Base-by-base conservation (phyloP, 2,888 invertebrate genomes). In the Actias luna region DNA sequence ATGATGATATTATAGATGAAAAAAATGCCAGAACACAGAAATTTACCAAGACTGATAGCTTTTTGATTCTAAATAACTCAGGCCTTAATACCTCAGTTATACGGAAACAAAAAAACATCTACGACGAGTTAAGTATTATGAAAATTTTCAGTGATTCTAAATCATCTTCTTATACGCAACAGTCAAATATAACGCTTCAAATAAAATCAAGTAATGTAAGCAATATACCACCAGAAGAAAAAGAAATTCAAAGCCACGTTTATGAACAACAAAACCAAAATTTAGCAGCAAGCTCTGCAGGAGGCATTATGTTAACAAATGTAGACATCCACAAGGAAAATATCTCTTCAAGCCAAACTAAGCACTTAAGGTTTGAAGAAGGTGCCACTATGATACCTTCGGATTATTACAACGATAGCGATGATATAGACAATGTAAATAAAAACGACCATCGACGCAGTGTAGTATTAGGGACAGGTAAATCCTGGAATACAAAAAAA, bases 361-460 rank as follows among this genome's bases (percentile, higher is more conserved):
- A 84, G 64, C 82, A 76, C 50, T 75, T 89, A 39, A 79, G 88
- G 65, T 91, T 91, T 71, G 79, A 85, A 25, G 84, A 86, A 63
- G 72, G 69, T n/a, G 65, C 78, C 8, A 75, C 71, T 3, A 76
- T 73, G 22, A 85, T 85, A 64, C 77, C 80, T 58, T 69, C 68
- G 1, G 71, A 65, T 12, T 63, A 71, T 16, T 69, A 68, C 18
- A 67, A 62, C 18, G 65, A 67, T 2, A 67, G 59, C 16, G 67
- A 69, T 29, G 69, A 62, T 1, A 12, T 33, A 2, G 71, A 67
- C 10, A 70, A 66, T 52, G 65, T 64, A 29, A 58, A 8, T 22
- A 35, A 57, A 31, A 61, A 33, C 8, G 62, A 55, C 14, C 35
- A 29, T 3, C 65, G 70, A 29, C 71, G 70, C 18, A 73, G 68